Conservation (phyloP, 2,888 invertebrate species). For the Pristionchus maxplancki region DNA sequence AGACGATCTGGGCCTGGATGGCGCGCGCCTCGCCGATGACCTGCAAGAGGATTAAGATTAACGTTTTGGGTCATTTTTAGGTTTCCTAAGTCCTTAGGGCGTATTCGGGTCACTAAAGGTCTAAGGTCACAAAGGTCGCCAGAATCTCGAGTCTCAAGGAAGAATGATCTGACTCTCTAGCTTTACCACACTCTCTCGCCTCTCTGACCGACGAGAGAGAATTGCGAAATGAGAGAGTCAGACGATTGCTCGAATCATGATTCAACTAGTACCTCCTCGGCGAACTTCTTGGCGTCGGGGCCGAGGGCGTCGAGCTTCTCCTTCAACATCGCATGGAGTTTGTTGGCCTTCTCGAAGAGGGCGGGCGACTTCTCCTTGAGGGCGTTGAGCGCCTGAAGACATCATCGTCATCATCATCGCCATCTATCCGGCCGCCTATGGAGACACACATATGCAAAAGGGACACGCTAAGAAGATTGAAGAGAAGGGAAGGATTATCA, state of each 20-base stretch:
- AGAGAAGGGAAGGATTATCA: no score
- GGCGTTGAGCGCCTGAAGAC: constrained; percentile 66
- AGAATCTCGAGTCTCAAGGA: no score
- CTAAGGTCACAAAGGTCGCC: background rate
- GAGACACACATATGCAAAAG: no score
- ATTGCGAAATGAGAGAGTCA: no score
- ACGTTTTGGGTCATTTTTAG: background rate
- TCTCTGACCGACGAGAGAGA: no score
- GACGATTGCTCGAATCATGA: no score
- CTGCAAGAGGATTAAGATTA: background rate
- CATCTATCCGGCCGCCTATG: no score
- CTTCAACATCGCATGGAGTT: constrained; percentile 68
- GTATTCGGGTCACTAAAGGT: background rate
- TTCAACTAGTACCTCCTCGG: constrained; percentile 62
- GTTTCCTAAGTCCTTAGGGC: background rate
- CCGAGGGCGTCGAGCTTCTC: constrained; percentile 55
- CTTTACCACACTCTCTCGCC: no score
- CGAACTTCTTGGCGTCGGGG: constrained; percentile 66
- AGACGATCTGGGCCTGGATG: constrained; percentile 53
- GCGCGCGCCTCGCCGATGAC: constrained; percentile 53
- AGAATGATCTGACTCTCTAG: no score
- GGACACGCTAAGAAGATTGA: no score
- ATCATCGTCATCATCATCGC: background rate
- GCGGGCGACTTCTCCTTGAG: constrained; percentile 73
- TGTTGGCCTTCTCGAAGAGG: constrained; percentile 70